phyloP scores from a whole-genome alignment of 2,113 vertebrate species.

The Anhinga anhinga region DNA sequence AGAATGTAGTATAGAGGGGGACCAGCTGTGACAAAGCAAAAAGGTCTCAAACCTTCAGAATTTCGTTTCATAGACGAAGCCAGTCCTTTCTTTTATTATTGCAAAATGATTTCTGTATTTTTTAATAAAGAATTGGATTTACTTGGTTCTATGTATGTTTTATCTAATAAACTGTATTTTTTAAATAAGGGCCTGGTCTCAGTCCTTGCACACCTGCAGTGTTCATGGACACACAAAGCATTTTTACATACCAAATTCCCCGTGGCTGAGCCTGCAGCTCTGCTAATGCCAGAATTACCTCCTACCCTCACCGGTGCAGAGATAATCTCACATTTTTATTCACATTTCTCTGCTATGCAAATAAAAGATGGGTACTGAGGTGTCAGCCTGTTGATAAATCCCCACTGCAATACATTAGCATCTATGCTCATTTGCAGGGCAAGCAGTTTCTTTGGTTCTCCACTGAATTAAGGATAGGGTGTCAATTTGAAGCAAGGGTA shows the following conservation, averaged over 20 bases:
- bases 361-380: not conserved
- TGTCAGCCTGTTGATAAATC: constrained; percentile 38
- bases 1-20: not conserved
- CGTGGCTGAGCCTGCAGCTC: not conserved
- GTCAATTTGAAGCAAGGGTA: constrained; percentile 1
- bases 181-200: constrained; percentile 11
- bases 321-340: not conserved
- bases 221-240: not conserved
- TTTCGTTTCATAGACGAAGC: constrained; percentile 54
- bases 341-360: constrained; percentile 32
- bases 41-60: constrained; percentile 36
- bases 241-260: not conserved
- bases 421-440: constrained; percentile 9
- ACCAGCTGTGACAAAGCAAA: not conserved
- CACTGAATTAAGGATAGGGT: not conserved
- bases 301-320: not conserved
- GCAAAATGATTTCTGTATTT: constrained; percentile 66
- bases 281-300: not conserved
- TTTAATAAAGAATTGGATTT: constrained; percentile 68
- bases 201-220: not conserved
- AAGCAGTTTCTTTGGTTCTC: not conserved
- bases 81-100: constrained; percentile 61
- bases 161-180: constrained; percentile 66
- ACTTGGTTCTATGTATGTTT: constrained; percentile 50
- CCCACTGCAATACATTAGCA: not conserved